Base-by-base conservation (phyloP, 2,888 invertebrate species). In the Pandemis heparana region DNA sequence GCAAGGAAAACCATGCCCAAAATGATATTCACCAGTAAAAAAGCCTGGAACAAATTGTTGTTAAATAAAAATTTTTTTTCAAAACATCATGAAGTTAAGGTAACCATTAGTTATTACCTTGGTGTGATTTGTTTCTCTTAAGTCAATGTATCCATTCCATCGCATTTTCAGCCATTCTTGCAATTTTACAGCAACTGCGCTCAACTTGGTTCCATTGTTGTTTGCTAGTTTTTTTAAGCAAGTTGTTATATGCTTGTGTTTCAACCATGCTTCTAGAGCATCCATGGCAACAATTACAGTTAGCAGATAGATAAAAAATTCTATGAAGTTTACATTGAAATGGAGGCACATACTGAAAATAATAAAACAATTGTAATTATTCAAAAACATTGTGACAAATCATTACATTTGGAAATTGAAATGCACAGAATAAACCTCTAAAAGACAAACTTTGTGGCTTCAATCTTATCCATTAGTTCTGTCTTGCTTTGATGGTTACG, bases 211-310 rank as follows among this genome's bases (percentile, higher is more conserved):
- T 43, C 85, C 83, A 79, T 89, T 85, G 79, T 88, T 76, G 75
- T 75, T 78, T 8, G 87, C 84, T 75, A 93, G 77, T 76, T 82
- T 87, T 82, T 90, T 92, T 32, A 94, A 82, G 78, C 87, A 93
- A 74, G 85, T 80, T 71, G 88, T 92, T 80, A 94, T 91, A 77
- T 92, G 94, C 83, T 93, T 94, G 79, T 89, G 82, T 84, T 88
- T 92, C 46, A 94, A 81, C 94, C 94, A 94, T 70, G 86, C 78
- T 81, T 94, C 94, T 79, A 93, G 86, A 76, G 89, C 91, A 83
- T 94, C 93, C 79, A 89, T 80, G 75, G 77, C 79, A 59, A 91
- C 67, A 71, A 86, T 76, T 75, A 83, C 77, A 75, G 88, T 81
- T 70, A 80, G 82, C 73, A 87, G 76, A 76, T 85, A 85, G 75